These are phyloP conservation scores for Aurelia coerulea DNA, from an alignment of 30 jellyfish, hydroid and myxozoan genomes.

Conservation along the genomic window DNA sequence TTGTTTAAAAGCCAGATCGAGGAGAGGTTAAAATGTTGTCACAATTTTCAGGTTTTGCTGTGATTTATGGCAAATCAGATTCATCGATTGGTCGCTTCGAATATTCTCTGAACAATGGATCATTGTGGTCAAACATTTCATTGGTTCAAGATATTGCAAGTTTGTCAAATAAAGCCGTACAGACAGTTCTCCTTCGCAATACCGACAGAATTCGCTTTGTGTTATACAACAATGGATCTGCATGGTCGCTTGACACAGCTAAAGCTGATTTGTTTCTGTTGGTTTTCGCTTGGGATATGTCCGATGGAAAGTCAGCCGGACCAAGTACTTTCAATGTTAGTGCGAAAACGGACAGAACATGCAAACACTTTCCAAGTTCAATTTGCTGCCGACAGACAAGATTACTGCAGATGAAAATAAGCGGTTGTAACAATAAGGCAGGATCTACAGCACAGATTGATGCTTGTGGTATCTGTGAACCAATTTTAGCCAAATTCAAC, in stretches of 20 bases:
- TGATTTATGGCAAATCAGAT: background rate
- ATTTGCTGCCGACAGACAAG: slow-evolving; percentile 21
- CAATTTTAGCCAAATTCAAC: slow-evolving; percentile 4
- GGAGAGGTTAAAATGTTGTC: too few relatives aligned
- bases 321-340: background rate
- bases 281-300: slow-evolving; percentile 37
- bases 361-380: slow-evolving; percentile 12
- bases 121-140: background rate
- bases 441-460: slow-evolving; percentile 31
- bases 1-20: too few relatives aligned
- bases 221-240: background rate
- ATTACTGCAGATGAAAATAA: slow-evolving; percentile 24
- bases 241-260: slow-evolving; percentile 18
- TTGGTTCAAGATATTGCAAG: background rate
- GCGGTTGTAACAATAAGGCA: slow-evolving; percentile 51
- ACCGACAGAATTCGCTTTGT: slow-evolving; percentile 13
- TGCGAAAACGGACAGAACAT: background rate
- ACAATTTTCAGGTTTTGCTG: background rate
- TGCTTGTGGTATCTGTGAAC: slow-evolving; percentile 43
- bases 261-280: background rate
- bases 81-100: background rate
- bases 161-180: background rate
- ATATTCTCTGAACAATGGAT: background rate
- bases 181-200: background rate
- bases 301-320: slow-evolving; percentile 31